Conservation (phyloP, 2,113 vertebrate species). For the Cheirogaleus medius region DNA sequence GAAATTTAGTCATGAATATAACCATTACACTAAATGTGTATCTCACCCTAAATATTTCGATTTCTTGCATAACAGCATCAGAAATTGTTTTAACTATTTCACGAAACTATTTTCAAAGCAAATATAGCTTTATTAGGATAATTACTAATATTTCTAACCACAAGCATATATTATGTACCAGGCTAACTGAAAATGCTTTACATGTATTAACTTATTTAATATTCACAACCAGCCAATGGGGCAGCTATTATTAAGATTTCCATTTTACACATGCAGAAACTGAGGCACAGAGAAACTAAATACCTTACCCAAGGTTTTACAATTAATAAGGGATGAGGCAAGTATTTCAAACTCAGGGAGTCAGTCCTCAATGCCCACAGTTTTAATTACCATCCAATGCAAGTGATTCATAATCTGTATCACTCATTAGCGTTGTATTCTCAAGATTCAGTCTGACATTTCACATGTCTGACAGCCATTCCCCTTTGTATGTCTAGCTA, state of each 20-base stretch:
- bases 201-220: not conserved
- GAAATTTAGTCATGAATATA: not conserved
- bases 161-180: not conserved
- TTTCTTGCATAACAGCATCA: not conserved
- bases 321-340: not conserved
- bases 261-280: not conserved
- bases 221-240: not conserved
- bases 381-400: not conserved
- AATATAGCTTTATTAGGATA: not conserved
- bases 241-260: not conserved
- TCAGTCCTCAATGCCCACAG: not conserved
- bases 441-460: not conserved
- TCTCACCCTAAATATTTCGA: not conserved
- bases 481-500: not conserved
- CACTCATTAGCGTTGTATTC: not conserved
- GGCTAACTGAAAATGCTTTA: not conserved
- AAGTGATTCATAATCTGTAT: not conserved
- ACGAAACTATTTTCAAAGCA: conserved; percentile 17
- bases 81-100: not conserved
- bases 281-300: not conserved
- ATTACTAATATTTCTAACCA: not conserved
- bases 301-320: not conserved
- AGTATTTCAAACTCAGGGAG: not conserved
- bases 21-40: not conserved
- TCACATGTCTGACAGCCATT: not conserved